Conservation (phyloP, 2,888 invertebrate species). For the Melanargia galathea region DNA sequence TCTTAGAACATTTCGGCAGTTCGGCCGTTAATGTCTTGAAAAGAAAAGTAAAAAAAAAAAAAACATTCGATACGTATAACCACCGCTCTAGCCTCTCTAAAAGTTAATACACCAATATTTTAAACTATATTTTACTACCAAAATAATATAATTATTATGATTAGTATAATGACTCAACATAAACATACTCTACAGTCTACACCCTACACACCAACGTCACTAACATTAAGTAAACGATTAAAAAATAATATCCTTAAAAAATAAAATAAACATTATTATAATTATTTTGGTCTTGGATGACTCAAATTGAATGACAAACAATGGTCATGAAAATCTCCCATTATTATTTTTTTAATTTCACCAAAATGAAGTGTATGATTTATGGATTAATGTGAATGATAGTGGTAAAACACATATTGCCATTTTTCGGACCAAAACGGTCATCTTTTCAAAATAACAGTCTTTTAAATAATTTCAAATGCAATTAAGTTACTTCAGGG, state of each 20-base stretch:
- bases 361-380: slow-evolving; percentile 22
- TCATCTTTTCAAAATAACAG: slow-evolving; percentile 8
- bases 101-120: slow-evolving; percentile 38
- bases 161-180: slow-evolving; percentile 56
- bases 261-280: slow-evolving; percentile 34
- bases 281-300: slow-evolving; percentile 50
- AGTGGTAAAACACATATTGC: slow-evolving; percentile 33
- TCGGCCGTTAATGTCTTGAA: not conserved
- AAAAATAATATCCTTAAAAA: slow-evolving; percentile 36
- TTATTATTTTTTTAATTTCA: slow-evolving; percentile 22
- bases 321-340: slow-evolving; percentile 42
- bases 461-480: slow-evolving; percentile 19
- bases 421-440: slow-evolving; percentile 20
- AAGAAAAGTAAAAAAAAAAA: not conserved
- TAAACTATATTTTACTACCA: slow-evolving; percentile 43
- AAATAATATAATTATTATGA: slow-evolving; percentile 38
- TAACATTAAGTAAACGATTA: slow-evolving; percentile 34
- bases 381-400: slow-evolving; percentile 31
- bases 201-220: slow-evolving; percentile 38
- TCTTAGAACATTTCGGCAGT: too few species aligned
- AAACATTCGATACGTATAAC: slow-evolving; percentile 37
- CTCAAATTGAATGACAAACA: slow-evolving; percentile 40
- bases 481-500: slow-evolving; percentile 18
- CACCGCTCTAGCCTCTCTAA: slow-evolving; percentile 33
- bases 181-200: slow-evolving; percentile 43